Evolutionary conservation across 2,113 vertebrate genomes (phyloP), one percentile per base, ranked within the genome.

Genomic region (Corythoichthys haematopterus): DNA sequence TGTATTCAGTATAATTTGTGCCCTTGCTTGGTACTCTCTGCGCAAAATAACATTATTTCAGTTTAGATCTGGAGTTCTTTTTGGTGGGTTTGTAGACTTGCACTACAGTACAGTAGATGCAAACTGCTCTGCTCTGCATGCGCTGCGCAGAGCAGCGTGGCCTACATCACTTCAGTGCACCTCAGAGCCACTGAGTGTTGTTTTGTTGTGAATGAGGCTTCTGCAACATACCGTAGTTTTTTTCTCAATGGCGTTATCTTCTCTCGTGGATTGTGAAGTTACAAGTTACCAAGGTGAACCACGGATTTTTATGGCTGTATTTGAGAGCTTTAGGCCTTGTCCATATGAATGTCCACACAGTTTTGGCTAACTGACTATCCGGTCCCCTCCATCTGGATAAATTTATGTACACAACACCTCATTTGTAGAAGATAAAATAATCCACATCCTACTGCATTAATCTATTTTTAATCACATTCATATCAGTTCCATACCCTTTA

Each of bases 91-190:
- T 57, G 62, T 68, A 69, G 48, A 60, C 71, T 74, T 72, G 40
- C 40, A 43, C 6, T 43, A 43, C 40, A 43, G 3, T 8, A 74
- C 67, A 66, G 68, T 63, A 73, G 72, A 77, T 74, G 50, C 57
- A 68, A 77, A 70, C 61, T 50, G 72, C 52, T 64, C 56, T 38
- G 64, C 61, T 75, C 53, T 66, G 47, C 53, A 46, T 65, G 64
- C 56, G 58, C 69, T 71, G 55, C 68, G 69, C 71, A 79, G 70
- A 73, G 67, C 64, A 79, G 65, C 48, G 20, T 87, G 80, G 71
- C 80, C 72, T 77, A 78, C 68, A 78, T 84, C 78, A 58, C 56
- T 69, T 72, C 56, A 68, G 66, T 58, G 51, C 72, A 58, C 51
- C 38, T 53, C 55, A 45, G 35, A 70, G 72, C 76, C 55, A 43